These are phyloP conservation scores for Pachydiplax longipennis DNA, from an alignment of 2,888 invertebrate species.

Conservation along the genomic window DNA sequence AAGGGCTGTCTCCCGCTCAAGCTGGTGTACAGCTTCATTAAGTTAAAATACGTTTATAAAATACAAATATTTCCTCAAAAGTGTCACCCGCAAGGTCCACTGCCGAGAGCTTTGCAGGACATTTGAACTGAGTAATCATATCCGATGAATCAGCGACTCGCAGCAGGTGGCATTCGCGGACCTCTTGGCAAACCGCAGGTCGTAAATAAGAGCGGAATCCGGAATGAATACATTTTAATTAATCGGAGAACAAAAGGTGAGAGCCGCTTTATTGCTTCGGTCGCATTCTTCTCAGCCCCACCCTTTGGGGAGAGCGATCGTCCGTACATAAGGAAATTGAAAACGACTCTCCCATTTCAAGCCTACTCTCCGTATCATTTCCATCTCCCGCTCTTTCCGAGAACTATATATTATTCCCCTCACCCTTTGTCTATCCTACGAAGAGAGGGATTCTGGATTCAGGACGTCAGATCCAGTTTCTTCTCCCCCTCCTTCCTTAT, in stretches of 20 bases:
- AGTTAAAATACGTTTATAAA: too few species aligned
- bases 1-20: too few species aligned
- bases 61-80: too few species aligned
- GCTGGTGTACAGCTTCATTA: too few species aligned
- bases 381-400: background rate
- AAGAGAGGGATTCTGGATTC: background rate
- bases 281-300: background rate
- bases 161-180: background rate
- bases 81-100: too few species aligned
- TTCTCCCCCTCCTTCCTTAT: background rate
- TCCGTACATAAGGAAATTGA: background rate
- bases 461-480: conserved; percentile 26
- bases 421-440: background rate
- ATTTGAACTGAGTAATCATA: too few species aligned
- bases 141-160: too few species aligned
- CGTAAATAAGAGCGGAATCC: too few species aligned
- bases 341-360: conserved; percentile 15
- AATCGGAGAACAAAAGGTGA: background rate
- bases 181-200: background rate
- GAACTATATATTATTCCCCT: conserved; percentile 14
- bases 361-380: background rate
- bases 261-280: background rate
- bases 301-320: background rate
- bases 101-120: too few species aligned
- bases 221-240: background rate